Conservation (phyloP, 2,888 invertebrate genomes). For the Dromius quadrimaculatus region DNA sequence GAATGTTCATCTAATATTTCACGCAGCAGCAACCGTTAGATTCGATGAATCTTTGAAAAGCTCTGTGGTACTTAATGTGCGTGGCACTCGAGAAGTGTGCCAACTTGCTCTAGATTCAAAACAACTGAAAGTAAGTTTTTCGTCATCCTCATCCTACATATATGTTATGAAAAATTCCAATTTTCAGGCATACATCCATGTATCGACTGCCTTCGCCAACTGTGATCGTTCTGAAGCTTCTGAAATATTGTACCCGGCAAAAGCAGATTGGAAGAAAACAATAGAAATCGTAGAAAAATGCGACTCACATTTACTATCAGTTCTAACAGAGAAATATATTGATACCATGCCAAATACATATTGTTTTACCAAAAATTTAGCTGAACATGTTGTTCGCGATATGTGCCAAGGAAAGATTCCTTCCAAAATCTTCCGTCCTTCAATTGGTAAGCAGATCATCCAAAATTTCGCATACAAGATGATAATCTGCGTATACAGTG, state of each 20-base stretch:
- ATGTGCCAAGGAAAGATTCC: constrained; percentile 73
- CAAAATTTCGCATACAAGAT: too few species aligned
- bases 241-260: constrained; percentile 80
- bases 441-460: constrained; percentile 42
- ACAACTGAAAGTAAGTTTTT: constrained; percentile 7
- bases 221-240: constrained; percentile 73
- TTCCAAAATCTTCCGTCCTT: constrained; percentile 58
- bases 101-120: constrained; percentile 65
- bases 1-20: constrained; percentile 69
- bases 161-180: not conserved
- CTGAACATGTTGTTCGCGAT: constrained; percentile 83
- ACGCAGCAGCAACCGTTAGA: constrained; percentile 72
- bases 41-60: constrained; percentile 72
- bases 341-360: constrained; percentile 88
- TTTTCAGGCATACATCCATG: constrained; percentile 77
- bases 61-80: constrained; percentile 71
- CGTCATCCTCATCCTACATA: not conserved
- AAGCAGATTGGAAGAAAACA: constrained; percentile 77
- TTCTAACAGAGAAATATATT: constrained; percentile 73
- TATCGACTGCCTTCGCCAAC: constrained; percentile 91
- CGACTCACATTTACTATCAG: constrained; percentile 70
- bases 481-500: too few species aligned
- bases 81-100: constrained; percentile 69
- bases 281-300: constrained; percentile 74
- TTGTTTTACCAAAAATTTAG: constrained; percentile 89